Percentiles rank a stretch among this genome's conserved stretches.
phyloP scores from a whole-genome alignment of 2,888 invertebrate species.

The Lydus trimaculatus region DNA sequence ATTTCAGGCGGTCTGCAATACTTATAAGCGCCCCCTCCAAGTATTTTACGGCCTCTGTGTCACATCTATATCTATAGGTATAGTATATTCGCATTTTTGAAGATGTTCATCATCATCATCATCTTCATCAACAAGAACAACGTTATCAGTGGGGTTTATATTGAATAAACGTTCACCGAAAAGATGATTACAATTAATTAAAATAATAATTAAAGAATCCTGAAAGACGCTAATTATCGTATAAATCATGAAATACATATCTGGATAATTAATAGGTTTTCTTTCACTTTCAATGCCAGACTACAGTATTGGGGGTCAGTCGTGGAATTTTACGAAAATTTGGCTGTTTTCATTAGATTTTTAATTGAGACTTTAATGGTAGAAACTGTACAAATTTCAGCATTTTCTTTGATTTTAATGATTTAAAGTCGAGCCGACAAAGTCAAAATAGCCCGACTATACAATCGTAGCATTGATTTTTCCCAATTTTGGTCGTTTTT shows the following conservation, averaged over 20 bases:
- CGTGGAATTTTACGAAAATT: too few species aligned
- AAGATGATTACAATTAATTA: too few species aligned
- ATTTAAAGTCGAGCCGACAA: too few species aligned
- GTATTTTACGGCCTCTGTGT: conserved; percentile 23
- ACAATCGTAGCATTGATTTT: too few species aligned
- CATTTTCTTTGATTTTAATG: too few species aligned
- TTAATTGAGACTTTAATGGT: too few species aligned
- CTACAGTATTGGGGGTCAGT: too few species aligned
- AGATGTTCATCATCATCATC: conserved; percentile 27
- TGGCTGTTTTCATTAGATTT: too few species aligned
- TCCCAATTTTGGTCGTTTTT: too few species aligned
- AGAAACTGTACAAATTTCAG: too few species aligned
- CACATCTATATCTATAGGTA: conserved; percentile 12
- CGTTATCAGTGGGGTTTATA: not conserved
- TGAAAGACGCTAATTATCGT: not conserved
- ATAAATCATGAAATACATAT: not conserved
- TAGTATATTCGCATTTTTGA: conserved; percentile 40
- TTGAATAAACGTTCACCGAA: too few species aligned
- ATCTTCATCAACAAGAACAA: not conserved
- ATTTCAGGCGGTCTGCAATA: conserved; percentile 51
- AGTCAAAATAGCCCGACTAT: too few species aligned
- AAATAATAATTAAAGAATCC: not conserved
- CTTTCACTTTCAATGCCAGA: not conserved
- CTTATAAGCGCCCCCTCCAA: conserved; percentile 54
- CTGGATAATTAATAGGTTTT: not conserved